A percentile compares a stretch with the other conserved stretches of the same genome.
These are phyloP conservation scores for Orchesellides sinensis DNA, from an alignment of 2,888 invertebrate species.

Conservation along the genomic window DNA sequence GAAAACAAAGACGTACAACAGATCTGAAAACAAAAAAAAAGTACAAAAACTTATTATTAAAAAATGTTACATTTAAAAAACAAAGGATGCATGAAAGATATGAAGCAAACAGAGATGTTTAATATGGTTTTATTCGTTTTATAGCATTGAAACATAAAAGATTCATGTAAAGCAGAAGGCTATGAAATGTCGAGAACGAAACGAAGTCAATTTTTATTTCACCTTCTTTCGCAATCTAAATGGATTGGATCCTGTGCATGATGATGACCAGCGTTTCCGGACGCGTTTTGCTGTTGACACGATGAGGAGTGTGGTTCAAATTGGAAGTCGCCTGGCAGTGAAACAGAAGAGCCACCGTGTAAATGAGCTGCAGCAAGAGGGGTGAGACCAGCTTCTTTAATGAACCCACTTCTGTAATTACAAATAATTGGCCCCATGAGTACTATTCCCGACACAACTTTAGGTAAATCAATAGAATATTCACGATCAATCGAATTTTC, in stretches of 20 bases:
- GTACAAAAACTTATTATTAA: too few species aligned
- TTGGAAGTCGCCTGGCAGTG: conserved; percentile 74
- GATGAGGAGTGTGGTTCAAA: conserved; percentile 72
- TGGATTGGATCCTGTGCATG: conserved; percentile 62
- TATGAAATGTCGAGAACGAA: too few species aligned
- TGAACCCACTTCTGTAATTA: conserved; percentile 67
- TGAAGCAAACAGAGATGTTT: too few species aligned
- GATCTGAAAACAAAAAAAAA: conserved; percentile 84
- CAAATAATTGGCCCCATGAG: conserved; percentile 44
- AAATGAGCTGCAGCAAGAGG: conserved; percentile 73
- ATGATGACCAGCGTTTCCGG: conserved; percentile 52
- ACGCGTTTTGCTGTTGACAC: conserved; percentile 56
- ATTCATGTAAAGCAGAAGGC: too few species aligned
- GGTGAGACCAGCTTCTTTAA: conserved; percentile 74
- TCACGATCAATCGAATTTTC: not conserved
- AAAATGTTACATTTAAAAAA: too few species aligned
- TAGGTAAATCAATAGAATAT: not conserved
- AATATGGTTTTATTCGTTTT: too few species aligned
- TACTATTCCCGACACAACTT: conserved; percentile 7
- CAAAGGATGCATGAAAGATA: too few species aligned
- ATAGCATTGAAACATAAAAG: too few species aligned
- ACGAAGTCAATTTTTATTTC: too few species aligned
- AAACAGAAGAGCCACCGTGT: conserved; percentile 74
- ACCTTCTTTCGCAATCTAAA: conserved; percentile 74
- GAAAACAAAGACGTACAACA: conserved; percentile 94